Evolutionary conservation across 2,113 vertebrate genomes (phyloP).

Genomic region (Etheostoma cragini): DNA sequence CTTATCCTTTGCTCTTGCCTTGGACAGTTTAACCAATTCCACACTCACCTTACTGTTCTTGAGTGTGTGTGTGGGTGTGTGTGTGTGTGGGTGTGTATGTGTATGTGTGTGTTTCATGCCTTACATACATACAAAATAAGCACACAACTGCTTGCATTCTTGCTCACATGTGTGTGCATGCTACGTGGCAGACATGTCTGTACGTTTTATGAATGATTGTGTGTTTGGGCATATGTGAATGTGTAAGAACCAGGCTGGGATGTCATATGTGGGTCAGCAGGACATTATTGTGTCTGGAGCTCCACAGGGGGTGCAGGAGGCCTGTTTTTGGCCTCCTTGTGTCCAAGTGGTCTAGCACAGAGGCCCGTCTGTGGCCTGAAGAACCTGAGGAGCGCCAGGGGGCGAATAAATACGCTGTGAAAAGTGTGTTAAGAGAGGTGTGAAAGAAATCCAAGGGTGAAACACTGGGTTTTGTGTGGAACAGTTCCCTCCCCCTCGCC

Average conservation of each 20-base stretch:
- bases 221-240: conserved; percentile 24
- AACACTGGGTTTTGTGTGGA: conserved; percentile 75
- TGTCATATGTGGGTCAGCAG: conserved; percentile 66
- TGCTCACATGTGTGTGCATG: conserved; percentile 19
- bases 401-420: conserved; percentile 75
- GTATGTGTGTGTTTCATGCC: not conserved
- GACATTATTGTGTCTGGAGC: conserved; percentile 72
- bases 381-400: conserved; percentile 63
- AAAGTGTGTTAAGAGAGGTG: conserved; percentile 73
- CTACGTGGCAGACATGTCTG: conserved; percentile 4
- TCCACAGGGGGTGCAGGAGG: conserved; percentile 39
- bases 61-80: conserved; percentile 16
- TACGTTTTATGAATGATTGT: conserved; percentile 8
- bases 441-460: conserved; percentile 68
- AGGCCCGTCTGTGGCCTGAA: conserved; percentile 72
- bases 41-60: conserved; percentile 60
- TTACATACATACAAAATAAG: conserved; percentile 35
- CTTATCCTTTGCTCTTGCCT: conserved; percentile 37
- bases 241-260: conserved; percentile 44
- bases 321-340: conserved; percentile 54
- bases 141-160: conserved; percentile 52
- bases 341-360: conserved; percentile 65
- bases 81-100: conserved; percentile 5
- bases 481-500: conserved; percentile 35
- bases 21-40: conserved; percentile 42